These are phyloP conservation scores for Austrolebias charrua DNA, from an alignment of 2,797 vertebrate species.

Conservation along the genomic window DNA sequence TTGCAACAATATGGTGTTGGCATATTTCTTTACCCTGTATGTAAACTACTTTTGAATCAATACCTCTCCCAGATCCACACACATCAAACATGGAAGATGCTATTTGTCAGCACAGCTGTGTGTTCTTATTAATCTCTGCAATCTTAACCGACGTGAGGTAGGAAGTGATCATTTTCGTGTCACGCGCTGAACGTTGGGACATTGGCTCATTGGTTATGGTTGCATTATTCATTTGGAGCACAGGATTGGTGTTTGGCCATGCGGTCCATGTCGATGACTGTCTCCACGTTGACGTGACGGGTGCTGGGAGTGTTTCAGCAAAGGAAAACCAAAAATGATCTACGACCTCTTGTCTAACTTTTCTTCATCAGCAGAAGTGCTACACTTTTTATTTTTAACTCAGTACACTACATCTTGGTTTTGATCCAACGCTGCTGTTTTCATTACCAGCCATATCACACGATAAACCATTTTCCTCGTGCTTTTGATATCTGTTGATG, in stretches of 20 bases:
- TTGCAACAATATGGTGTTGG: too few species aligned
- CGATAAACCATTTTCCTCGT: slow-evolving; percentile 49
- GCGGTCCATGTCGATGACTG: slow-evolving; percentile 63
- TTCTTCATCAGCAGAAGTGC: slow-evolving; percentile 63
- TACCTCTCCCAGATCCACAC: slow-evolving; percentile 57
- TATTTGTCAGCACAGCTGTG: slow-evolving; percentile 56
- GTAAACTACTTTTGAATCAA: slow-evolving; percentile 52
- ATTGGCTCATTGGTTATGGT: slow-evolving; percentile 70
- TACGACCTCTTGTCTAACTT: slow-evolving; percentile 36
- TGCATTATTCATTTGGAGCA: slow-evolving; percentile 75
- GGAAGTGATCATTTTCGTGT: slow-evolving; percentile 72
- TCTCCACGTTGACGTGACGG: slow-evolving; percentile 40
- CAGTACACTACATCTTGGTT: slow-evolving; percentile 32
- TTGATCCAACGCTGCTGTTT: slow-evolving; percentile 38
- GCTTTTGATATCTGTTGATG: slow-evolving; percentile 52
- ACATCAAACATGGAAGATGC: slow-evolving; percentile 68
- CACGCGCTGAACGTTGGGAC: slow-evolving; percentile 52
- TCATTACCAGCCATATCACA: slow-evolving; percentile 36
- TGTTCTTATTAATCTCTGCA: slow-evolving; percentile 74
- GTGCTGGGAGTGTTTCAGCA: slow-evolving; percentile 23
- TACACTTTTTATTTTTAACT: slow-evolving; percentile 21
- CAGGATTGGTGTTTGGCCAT: slow-evolving; percentile 60
- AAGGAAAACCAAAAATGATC: slow-evolving; percentile 54
- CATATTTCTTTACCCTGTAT: slow-evolving; percentile 13
- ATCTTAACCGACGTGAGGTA: slow-evolving; percentile 67